Evolutionary conservation across 2,888 invertebrate genomes (phyloP).

Genomic region (Tricholauxania praeusta): DNA sequence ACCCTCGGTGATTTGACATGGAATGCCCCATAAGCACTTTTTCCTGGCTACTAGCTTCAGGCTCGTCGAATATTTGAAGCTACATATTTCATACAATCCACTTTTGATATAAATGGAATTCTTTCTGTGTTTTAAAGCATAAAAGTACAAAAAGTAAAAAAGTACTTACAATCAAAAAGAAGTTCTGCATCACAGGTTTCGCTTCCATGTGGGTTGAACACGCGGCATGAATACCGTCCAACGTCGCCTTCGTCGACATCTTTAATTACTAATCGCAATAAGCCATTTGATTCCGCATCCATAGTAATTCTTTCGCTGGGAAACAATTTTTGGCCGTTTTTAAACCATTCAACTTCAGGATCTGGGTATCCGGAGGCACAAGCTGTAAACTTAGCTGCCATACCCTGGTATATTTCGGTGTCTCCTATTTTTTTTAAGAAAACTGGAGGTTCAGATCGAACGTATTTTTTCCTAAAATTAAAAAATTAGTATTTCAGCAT

Average conservation of each 20-base stretch:
- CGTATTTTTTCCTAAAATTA: constrained; percentile 74
- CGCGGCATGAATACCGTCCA: constrained; percentile 85
- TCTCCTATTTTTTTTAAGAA: constrained; percentile 93
- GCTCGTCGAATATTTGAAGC: no score
- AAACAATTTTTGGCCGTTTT: constrained; percentile 82
- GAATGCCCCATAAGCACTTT: no score
- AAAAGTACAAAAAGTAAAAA: no score
- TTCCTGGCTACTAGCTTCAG: no score
- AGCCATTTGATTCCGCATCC: constrained; percentile 79
- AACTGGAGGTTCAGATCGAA: constrained; percentile 84
- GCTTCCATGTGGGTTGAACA: constrained; percentile 87
- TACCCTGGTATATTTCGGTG: constrained; percentile 86
- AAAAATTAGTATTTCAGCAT: not conserved
- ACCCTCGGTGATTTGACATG: no score
- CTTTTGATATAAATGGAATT: no score
- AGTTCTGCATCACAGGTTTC: constrained; percentile 84
- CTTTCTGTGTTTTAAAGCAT: not conserved
- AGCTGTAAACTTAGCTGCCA: constrained; percentile 94
- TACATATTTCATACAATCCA: no score
- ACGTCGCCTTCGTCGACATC: constrained; percentile 84
- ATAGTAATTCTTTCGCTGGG: constrained; percentile 86
- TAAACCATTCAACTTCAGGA: constrained; percentile 89
- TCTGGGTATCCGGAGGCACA: constrained; percentile 89
- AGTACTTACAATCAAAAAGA: constrained; percentile 78
- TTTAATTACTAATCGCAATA: constrained; percentile 83